phyloP scores from a whole-genome alignment of 2,888 invertebrate species.

The Zeuzera pyrina region DNA sequence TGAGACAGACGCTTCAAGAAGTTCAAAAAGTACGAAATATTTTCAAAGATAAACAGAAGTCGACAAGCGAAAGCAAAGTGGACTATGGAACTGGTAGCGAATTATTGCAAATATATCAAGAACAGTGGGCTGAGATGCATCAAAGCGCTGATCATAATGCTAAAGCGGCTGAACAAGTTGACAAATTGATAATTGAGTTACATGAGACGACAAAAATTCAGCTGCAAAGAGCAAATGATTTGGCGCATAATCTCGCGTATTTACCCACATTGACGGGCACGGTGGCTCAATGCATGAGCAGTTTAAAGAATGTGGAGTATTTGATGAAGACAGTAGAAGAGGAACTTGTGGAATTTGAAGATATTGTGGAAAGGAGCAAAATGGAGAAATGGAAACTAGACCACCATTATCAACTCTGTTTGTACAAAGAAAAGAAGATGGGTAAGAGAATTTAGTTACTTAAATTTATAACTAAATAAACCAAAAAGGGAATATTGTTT shows the following conservation, averaged over 20 bases:
- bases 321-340: constrained; percentile 77
- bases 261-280: constrained; percentile 52
- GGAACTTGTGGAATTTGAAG: constrained; percentile 76
- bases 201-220: constrained; percentile 39
- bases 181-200: constrained; percentile 47
- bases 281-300: constrained; percentile 66
- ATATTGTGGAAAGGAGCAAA: constrained; percentile 78
- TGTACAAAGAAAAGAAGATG: constrained; percentile 81
- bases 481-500: no score
- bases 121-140: constrained; percentile 81
- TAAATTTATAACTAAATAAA: no score
- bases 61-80: constrained; percentile 42
- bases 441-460: constrained; percentile 49
- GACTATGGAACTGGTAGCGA: constrained; percentile 78
- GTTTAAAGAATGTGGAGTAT: constrained; percentile 67
- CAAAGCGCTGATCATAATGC: constrained; percentile 79
- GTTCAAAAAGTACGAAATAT: constrained; percentile 58
- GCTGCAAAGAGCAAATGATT: constrained; percentile 45
- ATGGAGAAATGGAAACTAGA: constrained; percentile 80
- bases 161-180: constrained; percentile 69
- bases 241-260: constrained; percentile 43
- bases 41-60: constrained; percentile 54
- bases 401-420: constrained; percentile 79
- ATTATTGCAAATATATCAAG: constrained; percentile 79
- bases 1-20: constrained; percentile 57